Conservation (phyloP, 2,888 invertebrate genomes). For the Automeris io region DNA sequence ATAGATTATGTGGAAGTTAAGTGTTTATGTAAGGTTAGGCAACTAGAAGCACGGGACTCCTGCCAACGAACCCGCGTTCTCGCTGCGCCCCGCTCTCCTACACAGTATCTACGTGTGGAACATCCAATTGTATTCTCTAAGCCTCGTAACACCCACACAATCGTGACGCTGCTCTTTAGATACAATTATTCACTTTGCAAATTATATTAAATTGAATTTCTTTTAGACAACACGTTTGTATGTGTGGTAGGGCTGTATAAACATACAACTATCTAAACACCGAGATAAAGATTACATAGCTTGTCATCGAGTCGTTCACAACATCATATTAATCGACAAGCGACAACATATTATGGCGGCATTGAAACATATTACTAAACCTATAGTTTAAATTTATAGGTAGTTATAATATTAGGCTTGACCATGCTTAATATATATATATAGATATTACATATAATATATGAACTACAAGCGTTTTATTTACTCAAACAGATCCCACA, state of each 20-base stretch:
- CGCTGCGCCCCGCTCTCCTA: slow-evolving; percentile 46
- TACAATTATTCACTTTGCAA: background rate
- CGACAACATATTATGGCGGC: slow-evolving; percentile 54
- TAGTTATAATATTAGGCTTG: slow-evolving; percentile 43
- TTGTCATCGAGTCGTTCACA: slow-evolving; percentile 44
- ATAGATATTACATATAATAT: slow-evolving; percentile 30
- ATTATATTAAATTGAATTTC: background rate
- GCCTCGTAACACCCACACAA: slow-evolving; percentile 25
- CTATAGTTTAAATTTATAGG: slow-evolving; percentile 34
- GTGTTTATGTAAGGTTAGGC: slow-evolving; percentile 41
- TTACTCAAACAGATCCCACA: slow-evolving; percentile 67
- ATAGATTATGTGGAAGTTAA: slow-evolving; percentile 16
- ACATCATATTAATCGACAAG: slow-evolving; percentile 48
- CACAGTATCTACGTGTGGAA: slow-evolving; percentile 54
- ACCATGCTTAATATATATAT: slow-evolving; percentile 46
- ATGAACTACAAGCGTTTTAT: slow-evolving; percentile 66
- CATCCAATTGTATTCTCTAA: slow-evolving; percentile 38
- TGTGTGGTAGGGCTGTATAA: slow-evolving; percentile 38
- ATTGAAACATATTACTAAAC: slow-evolving; percentile 46
- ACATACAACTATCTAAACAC: slow-evolving; percentile 55
- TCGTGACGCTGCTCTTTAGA: background rate
- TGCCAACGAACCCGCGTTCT: slow-evolving; percentile 54
- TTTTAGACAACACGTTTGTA: slow-evolving; percentile 36
- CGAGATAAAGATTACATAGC: slow-evolving; percentile 49
- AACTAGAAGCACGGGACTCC: slow-evolving; percentile 74